Percentiles rank a stretch among this genome's conserved stretches.
Conservation (phyloP, 2,113 vertebrate genomes). For the Dromaius novaehollandiae region DNA sequence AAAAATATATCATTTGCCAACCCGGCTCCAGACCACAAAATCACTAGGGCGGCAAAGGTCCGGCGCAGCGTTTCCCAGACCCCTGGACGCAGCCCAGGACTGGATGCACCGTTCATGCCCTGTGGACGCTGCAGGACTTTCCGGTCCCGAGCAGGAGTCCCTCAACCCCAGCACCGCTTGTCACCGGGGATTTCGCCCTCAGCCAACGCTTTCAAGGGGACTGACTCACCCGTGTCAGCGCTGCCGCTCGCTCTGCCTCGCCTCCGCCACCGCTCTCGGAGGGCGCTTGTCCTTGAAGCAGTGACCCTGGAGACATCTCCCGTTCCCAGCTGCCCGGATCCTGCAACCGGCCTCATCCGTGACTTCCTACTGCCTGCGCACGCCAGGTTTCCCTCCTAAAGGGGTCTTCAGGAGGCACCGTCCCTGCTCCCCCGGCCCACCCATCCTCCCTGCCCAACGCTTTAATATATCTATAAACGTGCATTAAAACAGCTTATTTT, state of each 20-base stretch:
- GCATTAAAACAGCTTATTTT: background rate
- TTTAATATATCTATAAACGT: rapidly evolving
- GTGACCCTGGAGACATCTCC: background rate
- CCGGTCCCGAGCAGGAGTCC: background rate
- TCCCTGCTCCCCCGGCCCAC: background rate
- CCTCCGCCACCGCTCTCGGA: too few species aligned
- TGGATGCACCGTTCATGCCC: background rate
- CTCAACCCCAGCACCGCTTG: background rate
- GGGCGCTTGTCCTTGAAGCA: background rate
- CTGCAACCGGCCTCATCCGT: background rate
- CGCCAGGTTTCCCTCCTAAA: background rate
- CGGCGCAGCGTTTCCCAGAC: background rate
- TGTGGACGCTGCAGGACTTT: background rate
- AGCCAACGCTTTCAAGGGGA: background rate
- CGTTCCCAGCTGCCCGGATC: background rate
- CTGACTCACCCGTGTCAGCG: background rate
- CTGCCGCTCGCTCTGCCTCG: too few species aligned
- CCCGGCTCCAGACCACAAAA: background rate
- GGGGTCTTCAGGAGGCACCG: background rate
- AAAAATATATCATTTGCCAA: background rate
- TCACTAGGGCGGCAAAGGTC: rapidly evolving
- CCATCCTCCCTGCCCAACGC: background rate
- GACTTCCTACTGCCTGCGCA: background rate
- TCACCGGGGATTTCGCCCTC: background rate
- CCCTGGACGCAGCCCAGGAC: too few species aligned